Conservation (phyloP, 1,140 invertebrate genomes). For the Neodiprion virginianus region DNA sequence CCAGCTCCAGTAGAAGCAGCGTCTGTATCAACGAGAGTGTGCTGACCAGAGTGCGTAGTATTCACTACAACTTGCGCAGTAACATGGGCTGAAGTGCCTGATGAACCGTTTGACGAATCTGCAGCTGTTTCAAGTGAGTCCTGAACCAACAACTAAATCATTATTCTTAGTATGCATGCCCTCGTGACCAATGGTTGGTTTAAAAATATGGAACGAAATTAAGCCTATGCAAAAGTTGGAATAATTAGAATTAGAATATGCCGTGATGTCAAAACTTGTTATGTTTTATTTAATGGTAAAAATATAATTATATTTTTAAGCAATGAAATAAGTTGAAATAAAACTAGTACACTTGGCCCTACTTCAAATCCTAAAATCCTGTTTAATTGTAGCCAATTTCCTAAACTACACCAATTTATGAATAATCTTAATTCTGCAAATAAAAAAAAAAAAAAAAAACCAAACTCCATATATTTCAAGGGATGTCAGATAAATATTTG, state of each 20-base stretch:
- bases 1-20: slow-evolving; percentile 55
- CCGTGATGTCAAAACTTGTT: neutral
- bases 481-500: slow-evolving; percentile 18
- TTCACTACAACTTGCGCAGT: slow-evolving; percentile 63
- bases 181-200: slow-evolving; percentile 20
- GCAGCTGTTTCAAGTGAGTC: slow-evolving; percentile 56
- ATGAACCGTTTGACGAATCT: slow-evolving; percentile 60
- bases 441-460: neutral
- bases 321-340: too few species aligned
- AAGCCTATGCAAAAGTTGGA: neutral
- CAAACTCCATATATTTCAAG: neutral
- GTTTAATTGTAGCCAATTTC: too few species aligned
- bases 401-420: too few species aligned
- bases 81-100: slow-evolving; percentile 58
- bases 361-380: too few species aligned
- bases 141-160: slow-evolving; percentile 56
- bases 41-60: slow-evolving; percentile 57
- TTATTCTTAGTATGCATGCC: slow-evolving; percentile 41
- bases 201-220: neutral
- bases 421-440: too few species aligned
- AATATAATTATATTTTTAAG: too few species aligned
- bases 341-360: too few species aligned
- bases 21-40: slow-evolving; percentile 53
- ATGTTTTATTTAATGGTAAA: too few species aligned
- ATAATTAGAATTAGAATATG: neutral